Conservation (phyloP, 2,888 invertebrate genomes). For the Dexiosoma caninum region DNA sequence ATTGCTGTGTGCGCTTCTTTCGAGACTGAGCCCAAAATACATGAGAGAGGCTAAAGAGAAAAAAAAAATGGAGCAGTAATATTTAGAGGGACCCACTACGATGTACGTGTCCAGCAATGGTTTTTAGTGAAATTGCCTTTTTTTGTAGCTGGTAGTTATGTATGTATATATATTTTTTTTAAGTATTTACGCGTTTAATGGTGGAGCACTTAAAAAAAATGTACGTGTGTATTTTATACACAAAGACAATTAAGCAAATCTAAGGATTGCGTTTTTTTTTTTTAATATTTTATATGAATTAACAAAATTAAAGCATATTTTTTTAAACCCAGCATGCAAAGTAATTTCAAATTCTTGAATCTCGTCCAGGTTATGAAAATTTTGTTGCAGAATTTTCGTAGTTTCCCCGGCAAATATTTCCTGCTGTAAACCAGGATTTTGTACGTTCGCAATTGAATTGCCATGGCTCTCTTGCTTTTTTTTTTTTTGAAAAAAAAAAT, state of each 20-base stretch:
- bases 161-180: slow-evolving; percentile 13
- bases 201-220: slow-evolving; percentile 21
- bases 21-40: slow-evolving; percentile 11
- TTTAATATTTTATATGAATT: slow-evolving; percentile 38
- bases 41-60: neutral
- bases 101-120: slow-evolving; percentile 41
- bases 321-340: neutral
- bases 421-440: too few species aligned
- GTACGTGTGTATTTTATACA: slow-evolving; percentile 23
- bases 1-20: neutral
- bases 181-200: slow-evolving; percentile 60
- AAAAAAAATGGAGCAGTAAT: neutral
- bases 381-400: too few species aligned
- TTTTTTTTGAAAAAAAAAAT: too few species aligned
- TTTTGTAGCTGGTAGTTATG: slow-evolving; percentile 23
- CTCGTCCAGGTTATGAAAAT: too few species aligned
- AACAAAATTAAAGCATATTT: slow-evolving; percentile 56
- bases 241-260: slow-evolving; percentile 64
- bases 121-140: slow-evolving; percentile 51
- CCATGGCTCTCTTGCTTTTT: too few species aligned
- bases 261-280: slow-evolving; percentile 49
- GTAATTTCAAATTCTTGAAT: too few species aligned
- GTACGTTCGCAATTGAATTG: too few species aligned
- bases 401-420: too few species aligned
- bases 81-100: slow-evolving; percentile 19